A percentile compares a stretch with the other conserved stretches of the same genome.
Evolutionary conservation across 2,113 vertebrate genomes (phyloP).

Genomic region (Macquaria ambigua): DNA sequence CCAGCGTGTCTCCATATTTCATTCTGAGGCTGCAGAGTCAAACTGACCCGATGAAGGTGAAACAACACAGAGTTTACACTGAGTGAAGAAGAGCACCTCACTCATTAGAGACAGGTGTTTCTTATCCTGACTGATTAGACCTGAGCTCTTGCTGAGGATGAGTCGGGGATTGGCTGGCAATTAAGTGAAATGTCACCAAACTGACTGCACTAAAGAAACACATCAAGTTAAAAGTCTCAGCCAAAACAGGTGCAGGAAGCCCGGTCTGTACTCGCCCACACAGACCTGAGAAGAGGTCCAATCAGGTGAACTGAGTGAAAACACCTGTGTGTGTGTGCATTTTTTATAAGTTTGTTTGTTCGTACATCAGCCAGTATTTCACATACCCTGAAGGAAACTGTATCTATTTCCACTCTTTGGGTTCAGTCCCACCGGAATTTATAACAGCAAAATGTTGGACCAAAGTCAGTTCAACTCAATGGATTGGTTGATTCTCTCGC

Average conservation of each 20-base stretch:
- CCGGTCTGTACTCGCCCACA: no score
- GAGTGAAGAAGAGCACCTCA: not conserved
- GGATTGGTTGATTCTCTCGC: not conserved
- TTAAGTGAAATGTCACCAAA: conserved; percentile 46
- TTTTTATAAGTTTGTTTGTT: no score
- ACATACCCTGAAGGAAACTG: not conserved
- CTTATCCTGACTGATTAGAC: not conserved
- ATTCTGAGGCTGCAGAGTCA: not conserved
- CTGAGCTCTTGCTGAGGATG: conserved; percentile 9
- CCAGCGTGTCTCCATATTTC: conserved; percentile 7
- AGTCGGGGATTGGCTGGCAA: conserved; percentile 7
- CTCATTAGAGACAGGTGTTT: conserved; percentile 12
- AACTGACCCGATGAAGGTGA: conserved; percentile 1
- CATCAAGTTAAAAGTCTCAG: not conserved
- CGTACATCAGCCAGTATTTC: no score
- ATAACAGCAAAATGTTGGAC: not conserved
- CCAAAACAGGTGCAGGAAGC: not conserved
- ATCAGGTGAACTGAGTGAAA: no score
- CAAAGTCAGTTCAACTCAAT: not conserved
- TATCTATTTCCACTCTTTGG: not conserved
- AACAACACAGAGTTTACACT: not conserved
- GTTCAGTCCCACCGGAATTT: no score
- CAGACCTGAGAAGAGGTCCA: no score
- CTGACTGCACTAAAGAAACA: not conserved
- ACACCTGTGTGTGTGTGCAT: no score